Conservation (phyloP, 2,113 vertebrate species). For the Manacus vitellinus region DNA sequence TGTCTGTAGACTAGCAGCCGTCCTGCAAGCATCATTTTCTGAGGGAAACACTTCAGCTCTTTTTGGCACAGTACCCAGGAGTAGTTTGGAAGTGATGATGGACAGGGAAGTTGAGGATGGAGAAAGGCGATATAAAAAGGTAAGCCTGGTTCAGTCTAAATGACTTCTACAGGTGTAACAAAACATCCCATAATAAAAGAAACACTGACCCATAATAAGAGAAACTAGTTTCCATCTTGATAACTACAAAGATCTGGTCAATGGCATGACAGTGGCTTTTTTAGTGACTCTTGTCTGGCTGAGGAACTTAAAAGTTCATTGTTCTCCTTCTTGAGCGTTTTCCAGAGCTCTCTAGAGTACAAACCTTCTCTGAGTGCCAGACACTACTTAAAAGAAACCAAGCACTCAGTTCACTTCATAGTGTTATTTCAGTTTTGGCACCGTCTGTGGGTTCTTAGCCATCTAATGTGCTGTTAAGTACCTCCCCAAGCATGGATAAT, state of each 20-base stretch:
- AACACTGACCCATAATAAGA: not conserved
- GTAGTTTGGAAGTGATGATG: not conserved
- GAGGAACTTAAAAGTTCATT: not conserved
- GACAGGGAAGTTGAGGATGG: not conserved
- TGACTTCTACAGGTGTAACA: not conserved
- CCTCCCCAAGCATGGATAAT: not conserved
- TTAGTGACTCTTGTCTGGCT: not conserved
- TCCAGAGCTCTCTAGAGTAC: not conserved
- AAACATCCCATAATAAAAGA: not conserved
- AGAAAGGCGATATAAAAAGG: not conserved
- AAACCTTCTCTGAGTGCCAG: not conserved
- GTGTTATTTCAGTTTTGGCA: slow-evolving; percentile 19
- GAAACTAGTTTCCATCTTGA: not conserved
- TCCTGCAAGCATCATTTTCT: rapidly evolving
- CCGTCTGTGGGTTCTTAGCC: not conserved
- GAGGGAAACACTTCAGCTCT: not conserved
- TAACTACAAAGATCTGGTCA: not conserved
- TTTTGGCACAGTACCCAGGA: not conserved
- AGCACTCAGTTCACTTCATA: not conserved
- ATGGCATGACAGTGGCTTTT: not conserved
- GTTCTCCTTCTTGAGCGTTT: not conserved
- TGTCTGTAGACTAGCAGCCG: not conserved
- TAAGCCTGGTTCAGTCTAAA: not conserved
- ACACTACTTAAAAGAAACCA: not conserved
- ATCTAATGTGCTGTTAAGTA: not conserved